Evolutionary conservation across 1,140 invertebrate species (phyloP).

Genomic region (Hormaphis cornu): DNA sequence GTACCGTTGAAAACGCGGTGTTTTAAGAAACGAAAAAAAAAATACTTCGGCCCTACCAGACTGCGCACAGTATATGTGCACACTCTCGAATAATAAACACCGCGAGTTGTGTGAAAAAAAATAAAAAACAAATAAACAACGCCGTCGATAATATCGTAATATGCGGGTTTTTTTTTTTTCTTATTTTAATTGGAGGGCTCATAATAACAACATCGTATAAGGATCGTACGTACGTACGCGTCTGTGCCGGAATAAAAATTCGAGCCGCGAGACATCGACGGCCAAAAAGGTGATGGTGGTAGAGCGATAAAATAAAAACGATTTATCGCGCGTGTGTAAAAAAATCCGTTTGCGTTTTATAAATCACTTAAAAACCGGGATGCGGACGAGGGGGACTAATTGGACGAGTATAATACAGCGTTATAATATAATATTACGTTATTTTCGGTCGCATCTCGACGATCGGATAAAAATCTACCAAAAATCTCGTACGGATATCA

Average conservation of each 20-base stretch:
- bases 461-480: neutral
- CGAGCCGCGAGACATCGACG: neutral
- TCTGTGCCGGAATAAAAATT: neutral
- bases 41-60: too few species aligned
- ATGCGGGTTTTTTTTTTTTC: too few species aligned
- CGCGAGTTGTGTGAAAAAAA: too few species aligned
- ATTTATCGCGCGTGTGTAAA: slow-evolving; percentile 15
- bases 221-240: neutral
- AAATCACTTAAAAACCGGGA: slow-evolving; percentile 24
- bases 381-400: slow-evolving; percentile 25
- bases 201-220: neutral
- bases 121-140: too few species aligned
- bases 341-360: slow-evolving; percentile 5
- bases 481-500: neutral
- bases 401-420: slow-evolving; percentile 17
- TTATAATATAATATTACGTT: neutral
- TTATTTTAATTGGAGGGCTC: too few species aligned
- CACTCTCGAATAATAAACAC: too few species aligned
- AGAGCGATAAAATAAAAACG: too few species aligned
- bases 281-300: neutral
- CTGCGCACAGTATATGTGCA: too few species aligned
- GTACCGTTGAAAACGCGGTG: too few species aligned
- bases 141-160: too few species aligned
- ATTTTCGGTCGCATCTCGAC: neutral
- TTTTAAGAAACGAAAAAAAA: too few species aligned